Evolutionary conservation across 2,888 invertebrate species (phyloP), one percentile per base, ranked within the genome.

Genomic region (Agrochola macilenta): DNA sequence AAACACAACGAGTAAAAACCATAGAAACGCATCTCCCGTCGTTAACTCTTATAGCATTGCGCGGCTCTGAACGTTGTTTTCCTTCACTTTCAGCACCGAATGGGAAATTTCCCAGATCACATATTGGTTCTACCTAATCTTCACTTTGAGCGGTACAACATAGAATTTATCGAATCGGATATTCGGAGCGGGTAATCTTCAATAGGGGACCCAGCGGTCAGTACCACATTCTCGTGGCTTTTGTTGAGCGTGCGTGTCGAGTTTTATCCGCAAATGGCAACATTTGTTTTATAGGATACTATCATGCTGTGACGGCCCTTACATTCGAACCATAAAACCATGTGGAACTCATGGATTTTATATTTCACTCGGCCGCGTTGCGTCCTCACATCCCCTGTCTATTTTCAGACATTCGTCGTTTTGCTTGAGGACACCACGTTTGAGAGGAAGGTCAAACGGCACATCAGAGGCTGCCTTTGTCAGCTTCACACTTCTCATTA

Each of bases 121-220:
- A 80, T 85, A 79, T 87, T 86, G 85, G 85, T 75, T 76, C 84
- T 57, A 75, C 86, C 83, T 87, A 87, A 87, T 87, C 83, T 85
- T 83, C 70, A 83, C 78, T 87, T 83, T 85, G 76, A 85, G 79
- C 79, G 69, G 76, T 85, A 87, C 87, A 87, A 85, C 78, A 76
- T 69, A 78, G 85, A 83, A 86, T 86, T 82, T 78, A 88, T 82
- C 79, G 80, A 82, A 84, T 80, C 78, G 76, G 76, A 81, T 88
- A 82, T 86, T 86, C 72, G 83, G 26, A 76, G 30, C 76, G 83
- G 80, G 76, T 79, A 87, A 87, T 85, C 82, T 87, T 80, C 76
- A 79, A 74, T 83, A 75, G 74, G 77, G 70, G 73, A 79, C 65
- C 69, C 69, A 69, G 79, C 77, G 88, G 87, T 88, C 84, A 87